phyloP scores from a whole-genome alignment of 1,140 invertebrate species.

The Hypsibius dujardini region DNA sequence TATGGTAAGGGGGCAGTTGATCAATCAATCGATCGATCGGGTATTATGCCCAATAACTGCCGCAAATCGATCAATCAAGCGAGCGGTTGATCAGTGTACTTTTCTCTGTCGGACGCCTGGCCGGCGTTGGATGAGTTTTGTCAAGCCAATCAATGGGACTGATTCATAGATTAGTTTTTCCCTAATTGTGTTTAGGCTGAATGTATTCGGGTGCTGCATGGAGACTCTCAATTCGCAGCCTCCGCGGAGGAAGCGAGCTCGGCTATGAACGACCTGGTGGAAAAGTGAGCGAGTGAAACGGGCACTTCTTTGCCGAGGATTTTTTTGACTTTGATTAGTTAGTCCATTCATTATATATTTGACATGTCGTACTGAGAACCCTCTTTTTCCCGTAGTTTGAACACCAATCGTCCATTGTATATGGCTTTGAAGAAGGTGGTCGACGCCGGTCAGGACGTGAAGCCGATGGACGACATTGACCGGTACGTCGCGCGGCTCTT shows the following conservation, averaged over 20 bases:
- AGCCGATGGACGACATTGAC: constrained; percentile 52
- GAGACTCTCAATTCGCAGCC: constrained; percentile 47
- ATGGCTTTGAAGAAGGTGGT: constrained; percentile 50
- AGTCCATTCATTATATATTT: constrained; percentile 32
- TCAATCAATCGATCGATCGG: no score
- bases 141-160: no score
- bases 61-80: no score
- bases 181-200: constrained; percentile 42
- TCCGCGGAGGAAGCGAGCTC: constrained; percentile 62
- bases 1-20: constrained; percentile 33
- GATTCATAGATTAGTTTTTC: no score
- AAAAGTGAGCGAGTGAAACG: constrained; percentile 45
- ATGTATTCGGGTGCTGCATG: constrained; percentile 77
- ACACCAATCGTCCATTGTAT: constrained; percentile 69
- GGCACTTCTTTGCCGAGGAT: constrained; percentile 11
- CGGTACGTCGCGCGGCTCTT: constrained; percentile 69
- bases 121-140: no score
- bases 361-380: neutral
- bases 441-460: constrained; percentile 45
- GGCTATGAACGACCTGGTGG: constrained; percentile 67
- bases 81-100: no score
- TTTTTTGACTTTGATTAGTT: constrained; percentile 15
- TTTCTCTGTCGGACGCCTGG: no score
- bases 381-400: constrained; percentile 38
- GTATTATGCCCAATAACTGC: no score